Conservation (phyloP, 1,140 invertebrate species). For the Neotoxoptera formosana region DNA sequence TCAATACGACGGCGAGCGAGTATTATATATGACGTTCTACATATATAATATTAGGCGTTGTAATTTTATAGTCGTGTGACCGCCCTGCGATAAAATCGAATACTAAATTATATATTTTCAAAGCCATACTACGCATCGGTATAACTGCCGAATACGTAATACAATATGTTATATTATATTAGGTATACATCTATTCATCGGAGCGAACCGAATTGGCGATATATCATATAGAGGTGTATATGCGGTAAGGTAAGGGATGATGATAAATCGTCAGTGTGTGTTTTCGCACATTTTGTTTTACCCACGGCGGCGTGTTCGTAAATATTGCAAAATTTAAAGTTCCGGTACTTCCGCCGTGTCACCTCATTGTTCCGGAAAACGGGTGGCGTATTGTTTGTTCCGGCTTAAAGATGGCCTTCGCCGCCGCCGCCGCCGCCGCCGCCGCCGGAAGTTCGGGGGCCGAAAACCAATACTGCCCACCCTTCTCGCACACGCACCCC, state of each 20-base stretch:
- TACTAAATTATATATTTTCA: neutral
- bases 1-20: neutral
- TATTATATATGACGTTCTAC: neutral
- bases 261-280: neutral
- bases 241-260: neutral
- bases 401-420: slow-evolving; percentile 21
- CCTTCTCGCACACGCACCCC: too few species aligned
- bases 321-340: slow-evolving; percentile 49
- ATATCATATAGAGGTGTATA: neutral
- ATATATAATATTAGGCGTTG: neutral
- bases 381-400: slow-evolving; percentile 52
- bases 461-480: slow-evolving; percentile 43
- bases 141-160: neutral
- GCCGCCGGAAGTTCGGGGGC: slow-evolving; percentile 30
- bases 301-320: neutral
- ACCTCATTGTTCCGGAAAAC: slow-evolving; percentile 44
- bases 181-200: neutral
- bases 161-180: too few species aligned
- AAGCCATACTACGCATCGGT: neutral
- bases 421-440: slow-evolving; percentile 23
- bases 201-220: neutral
- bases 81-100: neutral
- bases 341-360: slow-evolving; percentile 18
- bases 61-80: neutral
- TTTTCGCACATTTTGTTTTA: neutral